Evolutionary conservation across 2,888 invertebrate species (phyloP).

Genomic region (Synanthedon vespiformis): DNA sequence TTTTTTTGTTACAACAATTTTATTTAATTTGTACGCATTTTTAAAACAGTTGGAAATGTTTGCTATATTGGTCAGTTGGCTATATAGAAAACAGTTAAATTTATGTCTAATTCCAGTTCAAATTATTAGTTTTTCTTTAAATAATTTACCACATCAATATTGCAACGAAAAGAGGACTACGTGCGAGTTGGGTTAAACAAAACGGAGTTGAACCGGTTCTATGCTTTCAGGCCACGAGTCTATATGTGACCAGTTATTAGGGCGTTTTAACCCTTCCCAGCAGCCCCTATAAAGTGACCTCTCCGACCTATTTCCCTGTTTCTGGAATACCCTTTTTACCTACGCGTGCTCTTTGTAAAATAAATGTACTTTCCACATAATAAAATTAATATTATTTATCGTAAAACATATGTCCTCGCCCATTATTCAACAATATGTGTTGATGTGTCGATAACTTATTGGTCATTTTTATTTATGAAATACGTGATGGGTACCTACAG

Average conservation of each 20-base stretch:
- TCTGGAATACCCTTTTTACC: constrained; percentile 32
- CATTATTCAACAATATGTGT: constrained; percentile 29
- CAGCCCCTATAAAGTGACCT: constrained; percentile 44
- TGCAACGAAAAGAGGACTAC: constrained; percentile 1
- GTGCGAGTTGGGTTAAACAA: not conserved
- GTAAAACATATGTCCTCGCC: constrained; percentile 37
- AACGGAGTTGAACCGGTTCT: constrained; percentile 8
- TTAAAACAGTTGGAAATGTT: too few relatives aligned
- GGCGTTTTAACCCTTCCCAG: constrained; percentile 53
- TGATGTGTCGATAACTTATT: constrained; percentile 38
- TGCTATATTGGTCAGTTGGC: too few relatives aligned
- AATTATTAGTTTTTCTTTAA: too few relatives aligned
- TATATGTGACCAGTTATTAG: constrained; percentile 47
- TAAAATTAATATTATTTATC: constrained; percentile 47
- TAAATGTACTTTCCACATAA: constrained; percentile 46
- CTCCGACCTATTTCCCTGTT: constrained; percentile 46
- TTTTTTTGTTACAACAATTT: too few relatives aligned
- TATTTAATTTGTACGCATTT: too few relatives aligned
- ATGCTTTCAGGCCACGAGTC: constrained; percentile 9
- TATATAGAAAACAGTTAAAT: too few relatives aligned
- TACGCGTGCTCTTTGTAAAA: constrained; percentile 42
- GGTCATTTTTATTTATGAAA: constrained; percentile 6
- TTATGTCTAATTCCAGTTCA: too few relatives aligned
- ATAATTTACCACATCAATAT: not conserved
- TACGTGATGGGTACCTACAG: too few relatives aligned